These are phyloP conservation scores for Junonia oenone DNA, from an alignment of 2,888 invertebrate species.

Conservation along the genomic window DNA sequence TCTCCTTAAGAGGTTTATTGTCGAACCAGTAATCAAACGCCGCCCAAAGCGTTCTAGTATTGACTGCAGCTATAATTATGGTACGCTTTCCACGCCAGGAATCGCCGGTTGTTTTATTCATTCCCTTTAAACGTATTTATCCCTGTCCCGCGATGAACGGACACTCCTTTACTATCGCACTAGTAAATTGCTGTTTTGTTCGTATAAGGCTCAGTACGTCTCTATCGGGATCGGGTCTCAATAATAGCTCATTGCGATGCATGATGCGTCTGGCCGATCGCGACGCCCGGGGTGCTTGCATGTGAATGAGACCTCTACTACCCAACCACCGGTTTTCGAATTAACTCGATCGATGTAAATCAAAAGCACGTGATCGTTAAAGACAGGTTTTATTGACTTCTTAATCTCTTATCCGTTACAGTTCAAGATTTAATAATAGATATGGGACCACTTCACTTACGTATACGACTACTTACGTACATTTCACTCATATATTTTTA, in stretches of 20 bases:
- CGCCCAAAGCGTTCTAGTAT: conserved; percentile 29
- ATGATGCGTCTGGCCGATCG: conserved; percentile 48
- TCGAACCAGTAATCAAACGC: conserved; percentile 30
- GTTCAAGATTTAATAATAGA: background rate
- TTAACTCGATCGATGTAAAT: conserved; percentile 21
- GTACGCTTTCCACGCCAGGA: conserved; percentile 29
- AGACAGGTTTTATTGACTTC: conserved; percentile 20
- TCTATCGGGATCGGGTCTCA: conserved; percentile 54
- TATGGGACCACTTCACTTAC: background rate
- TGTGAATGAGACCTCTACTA: conserved; percentile 45
- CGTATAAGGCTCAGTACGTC: conserved; percentile 44
- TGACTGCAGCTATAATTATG: conserved; percentile 31
- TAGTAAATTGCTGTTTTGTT: conserved; percentile 47
- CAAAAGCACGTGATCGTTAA: conserved; percentile 25
- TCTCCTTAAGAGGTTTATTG: conserved; percentile 25
- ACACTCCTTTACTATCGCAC: conserved; percentile 52
- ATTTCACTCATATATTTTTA: background rate
- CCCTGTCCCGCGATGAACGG: conserved; percentile 50
- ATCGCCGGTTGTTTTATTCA: conserved; percentile 31
- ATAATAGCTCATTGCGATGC: conserved; percentile 57
- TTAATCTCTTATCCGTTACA: conserved; percentile 9
- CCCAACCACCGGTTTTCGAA: conserved; percentile 33
- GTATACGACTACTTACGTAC: background rate
- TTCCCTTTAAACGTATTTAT: conserved; percentile 41
- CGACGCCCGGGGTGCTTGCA: conserved; percentile 55